phyloP scores from a whole-genome alignment of 2,888 invertebrate genomes.

The Pilophorus perplexus region DNA sequence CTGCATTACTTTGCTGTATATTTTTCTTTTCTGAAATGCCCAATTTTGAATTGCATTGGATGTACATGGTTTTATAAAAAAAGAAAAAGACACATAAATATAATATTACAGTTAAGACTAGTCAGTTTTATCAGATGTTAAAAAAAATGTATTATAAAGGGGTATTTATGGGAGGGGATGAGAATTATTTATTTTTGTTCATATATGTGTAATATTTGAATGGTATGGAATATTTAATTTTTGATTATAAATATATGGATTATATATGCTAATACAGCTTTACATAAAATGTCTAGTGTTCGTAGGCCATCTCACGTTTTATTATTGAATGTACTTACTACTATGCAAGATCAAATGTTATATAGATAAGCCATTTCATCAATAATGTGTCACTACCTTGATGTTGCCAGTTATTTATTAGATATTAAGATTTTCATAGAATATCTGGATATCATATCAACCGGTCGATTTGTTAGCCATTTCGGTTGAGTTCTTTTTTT shows the following conservation, averaged over 20 bases:
- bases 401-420: constrained; percentile 45
- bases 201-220: constrained; percentile 39
- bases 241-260: constrained; percentile 32
- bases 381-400: constrained; percentile 42
- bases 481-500: not conserved
- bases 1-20: not conserved
- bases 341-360: constrained; percentile 40
- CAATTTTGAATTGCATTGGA: constrained; percentile 45
- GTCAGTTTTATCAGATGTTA: constrained; percentile 47
- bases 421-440: constrained; percentile 28
- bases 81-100: constrained; percentile 43
- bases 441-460: constrained; percentile 29
- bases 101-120: constrained; percentile 46
- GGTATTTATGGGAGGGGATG: constrained; percentile 48
- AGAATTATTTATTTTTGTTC: constrained; percentile 47
- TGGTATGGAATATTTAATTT: constrained; percentile 37
- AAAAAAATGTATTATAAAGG: constrained; percentile 47
- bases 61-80: constrained; percentile 46
- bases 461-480: constrained; percentile 1
- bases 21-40: constrained; percentile 13
- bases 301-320: constrained; percentile 43
- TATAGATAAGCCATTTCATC: constrained; percentile 34
- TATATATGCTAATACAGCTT: constrained; percentile 43
- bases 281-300: constrained; percentile 45
- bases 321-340: constrained; percentile 40